These are phyloP conservation scores for Dolomedes plantarius DNA, from an alignment of 2,888 invertebrate genomes.

Conservation along the genomic window DNA sequence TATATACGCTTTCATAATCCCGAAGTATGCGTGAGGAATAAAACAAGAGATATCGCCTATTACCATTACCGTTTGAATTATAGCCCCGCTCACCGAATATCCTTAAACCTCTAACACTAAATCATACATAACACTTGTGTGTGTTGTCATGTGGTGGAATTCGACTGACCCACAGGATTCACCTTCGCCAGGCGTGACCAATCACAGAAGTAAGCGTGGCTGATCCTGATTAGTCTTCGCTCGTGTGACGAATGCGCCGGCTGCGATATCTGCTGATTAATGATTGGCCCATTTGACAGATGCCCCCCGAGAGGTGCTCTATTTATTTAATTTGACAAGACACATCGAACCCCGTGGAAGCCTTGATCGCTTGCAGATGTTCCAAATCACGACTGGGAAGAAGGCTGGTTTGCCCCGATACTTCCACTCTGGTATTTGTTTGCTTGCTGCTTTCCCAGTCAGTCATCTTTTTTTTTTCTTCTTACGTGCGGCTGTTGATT, in stretches of 20 bases:
- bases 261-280: not conserved
- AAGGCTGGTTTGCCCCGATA: too few species aligned
- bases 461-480: too few species aligned
- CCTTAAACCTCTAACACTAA: not conserved
- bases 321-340: constrained; percentile 7
- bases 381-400: not conserved
- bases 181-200: constrained; percentile 10
- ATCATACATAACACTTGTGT: not conserved
- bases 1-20: too few species aligned
- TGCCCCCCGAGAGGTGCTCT: not conserved
- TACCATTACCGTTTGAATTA: too few species aligned
- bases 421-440: too few species aligned
- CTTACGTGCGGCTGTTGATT: too few species aligned
- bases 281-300: not conserved
- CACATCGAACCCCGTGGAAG: not conserved
- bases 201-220: not conserved
- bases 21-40: too few species aligned
- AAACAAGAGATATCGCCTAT: too few species aligned
- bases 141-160: not conserved
- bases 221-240: constrained; percentile 3
- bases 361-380: constrained; percentile 1
- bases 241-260: not conserved
- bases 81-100: not conserved
- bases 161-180: not conserved
- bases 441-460: too few species aligned